Base-by-base conservation (phyloP, 1,140 invertebrate genomes). In the Eupeodes corollae region DNA sequence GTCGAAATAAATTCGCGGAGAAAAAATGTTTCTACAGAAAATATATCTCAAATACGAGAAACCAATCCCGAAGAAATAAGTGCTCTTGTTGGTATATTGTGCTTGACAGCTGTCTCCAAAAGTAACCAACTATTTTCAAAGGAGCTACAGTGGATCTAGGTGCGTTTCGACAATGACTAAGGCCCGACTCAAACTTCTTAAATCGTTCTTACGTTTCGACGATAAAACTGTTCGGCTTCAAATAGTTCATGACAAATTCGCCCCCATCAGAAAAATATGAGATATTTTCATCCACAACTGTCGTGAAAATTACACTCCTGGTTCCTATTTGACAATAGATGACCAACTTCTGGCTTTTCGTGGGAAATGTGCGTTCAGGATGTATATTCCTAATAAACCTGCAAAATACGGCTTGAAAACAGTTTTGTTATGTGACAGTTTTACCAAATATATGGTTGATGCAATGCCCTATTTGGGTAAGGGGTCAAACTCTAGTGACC, bases 351-450 rank as follows among this genome's bases (percentile, higher is more conserved):
- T 26, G 8, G 21, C 21, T 26, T 26, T 26, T 26, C 21, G 21
- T 26, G 21, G 21, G 8, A 26, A 26, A 26, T 26, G 21, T 26
- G 3, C 21, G 3, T 26, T 26, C 21, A 26, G 21, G 21, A 54
- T 64, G 56, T 67, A 60, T 44, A 64, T 68, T 19, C 58, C 61
- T 12, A 58, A 57, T 42, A 68, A 70, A 49, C 63, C 61, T 3
- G 47, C 49, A 10, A 66, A 67, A 49, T 68, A 67, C 42, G 63
- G 60, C 10, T 51, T 67, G 13, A 63, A 67, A 51, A 46, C 65
- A 34, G 43, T 56, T 35, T 59, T 56, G 51, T 39, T 60, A 26
- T 61, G 62, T 53, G 64, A 66, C 45, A 46, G 48, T 39, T 42
- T 37, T 10, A 57, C 63, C 26, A 55, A 57, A 42, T 69, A 67